Evolutionary conservation across 2,888 invertebrate genomes (phyloP).

Genomic region (Lochmaea crataegi): DNA sequence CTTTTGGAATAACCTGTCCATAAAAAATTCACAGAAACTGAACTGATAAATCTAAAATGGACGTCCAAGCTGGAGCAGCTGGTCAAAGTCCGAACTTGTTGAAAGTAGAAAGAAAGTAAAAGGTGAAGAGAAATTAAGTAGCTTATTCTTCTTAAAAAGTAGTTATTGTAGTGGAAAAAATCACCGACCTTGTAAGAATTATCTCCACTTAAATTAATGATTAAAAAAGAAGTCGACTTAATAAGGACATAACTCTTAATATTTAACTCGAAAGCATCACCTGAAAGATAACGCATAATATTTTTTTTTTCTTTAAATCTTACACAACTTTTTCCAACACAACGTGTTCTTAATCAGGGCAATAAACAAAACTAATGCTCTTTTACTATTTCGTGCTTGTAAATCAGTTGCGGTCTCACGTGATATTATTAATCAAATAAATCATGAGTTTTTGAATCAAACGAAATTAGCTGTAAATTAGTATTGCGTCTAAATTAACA

Average conservation of each 20-base stretch:
- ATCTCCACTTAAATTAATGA: slow-evolving; percentile 20
- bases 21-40: too few species aligned
- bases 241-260: slow-evolving; percentile 23
- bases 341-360: slow-evolving; percentile 26
- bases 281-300: slow-evolving; percentile 20
- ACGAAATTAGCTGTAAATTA: slow-evolving; percentile 10
- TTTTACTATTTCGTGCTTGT: slow-evolving; percentile 22
- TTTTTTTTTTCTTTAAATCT: slow-evolving; percentile 15
- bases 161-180: not conserved
- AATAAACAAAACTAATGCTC: slow-evolving; percentile 32
- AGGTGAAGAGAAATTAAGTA: not conserved
- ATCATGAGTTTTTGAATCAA: slow-evolving; percentile 8
- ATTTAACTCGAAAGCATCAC: slow-evolving; percentile 21
- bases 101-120: too few species aligned
- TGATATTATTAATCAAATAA: slow-evolving; percentile 29
- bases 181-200: not conserved
- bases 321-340: slow-evolving; percentile 20
- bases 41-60: too few species aligned
- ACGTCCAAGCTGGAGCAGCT: not conserved
- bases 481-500: slow-evolving; percentile 2
- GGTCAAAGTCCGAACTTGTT: too few species aligned
- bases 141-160: not conserved
- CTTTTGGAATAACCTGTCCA: too few species aligned
- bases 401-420: slow-evolving; percentile 21
- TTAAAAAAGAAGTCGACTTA: slow-evolving; percentile 13